Conservation (phyloP, 2,888 invertebrate species). For the Parnassius smintheus region DNA sequence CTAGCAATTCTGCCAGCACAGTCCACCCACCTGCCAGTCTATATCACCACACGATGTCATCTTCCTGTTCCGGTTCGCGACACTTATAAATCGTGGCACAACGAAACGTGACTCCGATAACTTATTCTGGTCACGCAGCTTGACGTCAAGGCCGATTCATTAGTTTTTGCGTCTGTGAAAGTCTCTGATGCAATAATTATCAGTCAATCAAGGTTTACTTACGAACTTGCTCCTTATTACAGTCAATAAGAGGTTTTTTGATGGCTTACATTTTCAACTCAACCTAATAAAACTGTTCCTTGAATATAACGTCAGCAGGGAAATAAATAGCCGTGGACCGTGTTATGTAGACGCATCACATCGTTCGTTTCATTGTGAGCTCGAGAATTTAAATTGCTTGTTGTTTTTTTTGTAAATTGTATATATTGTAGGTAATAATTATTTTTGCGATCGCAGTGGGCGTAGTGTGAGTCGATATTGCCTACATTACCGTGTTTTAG, state of each 20-base stretch:
- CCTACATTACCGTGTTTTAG: conserved; percentile 33
- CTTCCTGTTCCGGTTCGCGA: conserved; percentile 64
- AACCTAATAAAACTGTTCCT: not conserved
- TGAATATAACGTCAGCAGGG: not conserved
- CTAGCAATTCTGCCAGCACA: conserved; percentile 42
- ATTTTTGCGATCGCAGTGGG: conserved; percentile 56
- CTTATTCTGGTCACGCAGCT: conserved; percentile 40
- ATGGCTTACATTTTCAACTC: conserved; percentile 21
- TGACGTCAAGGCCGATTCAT: conserved; percentile 35
- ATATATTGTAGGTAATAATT: conserved; percentile 43
- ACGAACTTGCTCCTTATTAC: conserved; percentile 32
- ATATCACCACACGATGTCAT: conserved; percentile 43
- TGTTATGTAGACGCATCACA: conserved; percentile 16
- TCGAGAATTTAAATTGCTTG: conserved; percentile 27
- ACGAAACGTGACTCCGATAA: conserved; percentile 40
- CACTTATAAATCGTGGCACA: conserved; percentile 37
- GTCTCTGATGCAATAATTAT: conserved; percentile 43
- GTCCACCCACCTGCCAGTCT: conserved; percentile 45
- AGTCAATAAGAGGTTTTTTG: conserved; percentile 26
- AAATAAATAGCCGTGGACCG: conserved; percentile 8
- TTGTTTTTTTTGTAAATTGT: conserved; percentile 31
- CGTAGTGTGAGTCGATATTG: conserved; percentile 70
- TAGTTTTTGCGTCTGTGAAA: conserved; percentile 40
- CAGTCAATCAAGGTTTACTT: conserved; percentile 37
- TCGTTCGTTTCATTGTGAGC: conserved; percentile 6